Percentiles rank a stretch among this genome's conserved stretches.
These are phyloP conservation scores for Chauna torquata DNA, from an alignment of 2,113 vertebrate species.

Conservation along the genomic window DNA sequence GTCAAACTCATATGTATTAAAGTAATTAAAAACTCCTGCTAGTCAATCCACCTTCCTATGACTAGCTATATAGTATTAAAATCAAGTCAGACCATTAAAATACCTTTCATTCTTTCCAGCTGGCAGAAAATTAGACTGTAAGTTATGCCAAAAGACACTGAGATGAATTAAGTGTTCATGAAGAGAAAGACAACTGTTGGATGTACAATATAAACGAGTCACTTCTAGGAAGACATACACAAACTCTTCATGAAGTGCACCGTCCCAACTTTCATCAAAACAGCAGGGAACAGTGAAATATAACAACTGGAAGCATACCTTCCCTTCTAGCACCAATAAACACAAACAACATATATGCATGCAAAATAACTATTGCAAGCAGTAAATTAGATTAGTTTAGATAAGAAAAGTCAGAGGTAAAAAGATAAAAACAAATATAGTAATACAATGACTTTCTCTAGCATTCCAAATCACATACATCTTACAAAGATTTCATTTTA, in stretches of 20 bases:
- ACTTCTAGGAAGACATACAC: slow-evolving; percentile 24
- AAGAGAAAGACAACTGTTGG: slow-evolving; percentile 29
- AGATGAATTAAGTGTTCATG: slow-evolving; percentile 48
- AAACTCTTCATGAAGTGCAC: not conserved
- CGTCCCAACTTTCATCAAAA: not conserved
- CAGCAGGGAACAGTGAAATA: not conserved
- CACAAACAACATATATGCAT: not conserved
- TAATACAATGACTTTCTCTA: not conserved
- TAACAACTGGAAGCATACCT: not conserved
- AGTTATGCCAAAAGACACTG: not conserved
- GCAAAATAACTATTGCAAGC: slow-evolving; percentile 8
- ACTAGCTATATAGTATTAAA: not conserved
- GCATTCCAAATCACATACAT: not conserved
- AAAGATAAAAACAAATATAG: not conserved
- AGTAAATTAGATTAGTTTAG: not conserved
- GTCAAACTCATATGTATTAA: not conserved
- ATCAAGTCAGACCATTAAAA: not conserved
- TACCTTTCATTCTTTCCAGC: slow-evolving; percentile 13
- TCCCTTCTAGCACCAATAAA: not conserved
- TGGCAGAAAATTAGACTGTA: not conserved
- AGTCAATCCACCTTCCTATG: not conserved
- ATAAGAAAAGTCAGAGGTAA: slow-evolving; percentile 1
- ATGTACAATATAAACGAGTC: slow-evolving; percentile 9
- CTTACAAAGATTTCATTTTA: not conserved
- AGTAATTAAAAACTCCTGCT: not conserved